phyloP scores from a whole-genome alignment of 2,797 vertebrate genomes.

The Picus viridis region DNA sequence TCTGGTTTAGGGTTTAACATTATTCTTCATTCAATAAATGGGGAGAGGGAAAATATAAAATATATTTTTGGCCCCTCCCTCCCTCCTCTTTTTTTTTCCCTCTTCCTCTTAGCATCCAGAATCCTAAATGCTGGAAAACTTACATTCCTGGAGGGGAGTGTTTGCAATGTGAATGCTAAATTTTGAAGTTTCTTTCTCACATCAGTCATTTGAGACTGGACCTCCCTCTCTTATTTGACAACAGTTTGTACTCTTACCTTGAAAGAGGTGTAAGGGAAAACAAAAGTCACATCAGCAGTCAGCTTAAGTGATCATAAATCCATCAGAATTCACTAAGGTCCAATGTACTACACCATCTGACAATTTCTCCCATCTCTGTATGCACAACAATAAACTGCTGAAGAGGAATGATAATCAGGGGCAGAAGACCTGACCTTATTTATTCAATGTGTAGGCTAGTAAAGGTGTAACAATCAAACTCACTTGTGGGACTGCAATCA shows the following conservation, averaged over 20 bases:
- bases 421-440: not conserved
- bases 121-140: not conserved
- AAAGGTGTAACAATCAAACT: not conserved
- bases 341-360: not conserved
- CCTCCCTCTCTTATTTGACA: not conserved
- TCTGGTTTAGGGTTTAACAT: not conserved
- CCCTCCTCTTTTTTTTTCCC: too few species aligned
- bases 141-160: accelerated
- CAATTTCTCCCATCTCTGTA: not conserved
- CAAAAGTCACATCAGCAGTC: not conserved
- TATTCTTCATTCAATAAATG: not conserved
- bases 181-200: not conserved
- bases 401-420: not conserved
- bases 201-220: not conserved
- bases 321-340: not conserved
- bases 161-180: not conserved
- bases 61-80: not conserved
- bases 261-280: not conserved
- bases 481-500: not conserved
- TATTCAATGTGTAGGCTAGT: not conserved
- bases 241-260: not conserved
- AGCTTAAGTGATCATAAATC: not conserved
- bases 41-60: not conserved
- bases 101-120: not conserved
- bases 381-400: not conserved